Evolutionary conservation across 2,113 vertebrate species (phyloP).

Genomic region (Acanthisitta chloris): DNA sequence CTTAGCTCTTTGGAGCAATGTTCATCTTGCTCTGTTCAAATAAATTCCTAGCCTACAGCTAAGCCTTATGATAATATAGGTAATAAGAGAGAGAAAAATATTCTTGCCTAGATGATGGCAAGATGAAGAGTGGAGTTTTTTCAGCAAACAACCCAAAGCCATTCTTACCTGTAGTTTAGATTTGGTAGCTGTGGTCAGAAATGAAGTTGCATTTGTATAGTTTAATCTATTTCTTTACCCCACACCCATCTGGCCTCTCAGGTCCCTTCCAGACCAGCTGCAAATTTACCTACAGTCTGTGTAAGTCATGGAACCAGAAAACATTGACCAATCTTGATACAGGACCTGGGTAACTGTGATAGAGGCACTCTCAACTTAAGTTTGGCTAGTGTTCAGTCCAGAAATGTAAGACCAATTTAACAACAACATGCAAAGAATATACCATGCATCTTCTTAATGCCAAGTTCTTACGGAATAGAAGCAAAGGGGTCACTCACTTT

Average conservation of each 20-base stretch:
- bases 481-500: constrained; percentile 82
- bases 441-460: neutral
- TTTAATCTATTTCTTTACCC: neutral
- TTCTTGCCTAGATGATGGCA: neutral
- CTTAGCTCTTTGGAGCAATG: neutral
- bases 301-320: neutral
- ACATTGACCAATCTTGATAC: neutral
- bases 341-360: neutral
- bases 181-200: neutral
- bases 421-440: neutral
- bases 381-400: neutral
- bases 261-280: neutral
- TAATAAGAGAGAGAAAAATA: neutral
- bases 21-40: neutral
- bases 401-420: neutral
- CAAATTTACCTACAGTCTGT: neutral
- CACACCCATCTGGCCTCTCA: neutral
- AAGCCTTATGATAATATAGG: neutral
- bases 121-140: neutral
- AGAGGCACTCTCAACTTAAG: neutral
- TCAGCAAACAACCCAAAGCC: neutral
- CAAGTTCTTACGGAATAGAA: neutral
- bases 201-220: neutral
- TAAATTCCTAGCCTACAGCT: neutral
- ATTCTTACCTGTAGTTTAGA: neutral